Conservation (phyloP, 2,888 invertebrate genomes). For the Nipponacmea schrenckii region DNA sequence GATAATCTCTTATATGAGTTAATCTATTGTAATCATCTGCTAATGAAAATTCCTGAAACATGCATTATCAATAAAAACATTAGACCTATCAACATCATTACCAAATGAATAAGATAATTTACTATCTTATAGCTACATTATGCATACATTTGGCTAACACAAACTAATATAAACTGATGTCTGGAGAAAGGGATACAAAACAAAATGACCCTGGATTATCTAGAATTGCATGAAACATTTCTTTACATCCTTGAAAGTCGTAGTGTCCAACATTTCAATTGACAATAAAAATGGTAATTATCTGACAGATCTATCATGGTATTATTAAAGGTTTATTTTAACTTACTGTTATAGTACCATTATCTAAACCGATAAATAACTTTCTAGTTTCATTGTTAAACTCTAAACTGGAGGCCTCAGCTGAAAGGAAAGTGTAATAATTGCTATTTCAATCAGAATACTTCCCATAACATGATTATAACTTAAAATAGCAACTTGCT, state of each 20-base stretch:
- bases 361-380: constrained; percentile 94
- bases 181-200: too few relatives aligned
- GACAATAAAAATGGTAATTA: too few relatives aligned
- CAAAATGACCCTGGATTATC: too few relatives aligned
- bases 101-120: neutral
- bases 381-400: constrained; percentile 88
- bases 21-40: constrained; percentile 95
- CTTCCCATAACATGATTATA: too few relatives aligned
- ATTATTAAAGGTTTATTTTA: neutral
- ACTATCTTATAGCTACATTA: neutral
- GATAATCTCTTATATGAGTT: constrained; percentile 85
- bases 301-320: too few relatives aligned
- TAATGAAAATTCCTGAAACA: constrained; percentile 82
- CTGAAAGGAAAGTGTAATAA: constrained; percentile 63
- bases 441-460: neutral
- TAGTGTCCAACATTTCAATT: too few relatives aligned
- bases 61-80: constrained; percentile 16
- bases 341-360: constrained; percentile 82
- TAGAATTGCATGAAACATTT: too few relatives aligned
- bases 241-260: too few relatives aligned
- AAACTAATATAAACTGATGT: too few relatives aligned
- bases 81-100: neutral
- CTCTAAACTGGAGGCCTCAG: constrained; percentile 88
- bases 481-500: too few relatives aligned
- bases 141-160: too few relatives aligned